Evolutionary conservation across 2,113 vertebrate species (phyloP), one percentile per base, ranked within the genome.

Genomic region (Axis porcinus): DNA sequence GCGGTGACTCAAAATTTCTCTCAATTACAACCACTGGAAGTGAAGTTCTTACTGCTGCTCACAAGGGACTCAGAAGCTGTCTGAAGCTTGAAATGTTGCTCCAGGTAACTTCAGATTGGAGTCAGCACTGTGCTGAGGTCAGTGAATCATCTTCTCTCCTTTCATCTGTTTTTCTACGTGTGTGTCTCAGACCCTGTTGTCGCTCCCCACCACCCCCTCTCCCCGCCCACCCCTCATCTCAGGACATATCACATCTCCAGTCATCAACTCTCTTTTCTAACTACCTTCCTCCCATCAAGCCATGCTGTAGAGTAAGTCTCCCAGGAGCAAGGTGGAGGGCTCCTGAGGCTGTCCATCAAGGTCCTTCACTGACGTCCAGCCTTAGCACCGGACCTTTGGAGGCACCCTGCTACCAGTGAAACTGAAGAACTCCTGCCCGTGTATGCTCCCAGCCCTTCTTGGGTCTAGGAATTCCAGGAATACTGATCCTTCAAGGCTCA

Each of bases 1-100:
- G 89, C 45, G 89, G n/a, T 62, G 83, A 92, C 79, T 95, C 91
- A 86, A 81, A 54, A 11, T 60, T 47, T 79, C 97, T 93, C 58
- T 93, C 25, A 67, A 4, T 19, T 84, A n/a, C n/a, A 94, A 57
- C 5, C 36, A 14, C 2, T 36, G 74, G 40, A 93, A 78, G 30
- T 17, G 2, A 91, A 70, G 81, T 57, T 54, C 78, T 86, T 25
- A 82, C 55, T 17, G 54, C 62, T 83, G 50, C 79, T 70, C 89
- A 86, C 87, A 97, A 86, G 43, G 3, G 60, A 55, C 50, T 45
- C 43, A 76, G 47, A 82, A 50, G 47, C 40, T 47, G 45, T 74
- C 82, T 94, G 64, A 28, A 13, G 13, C 85, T 54, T 78, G 50
- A 64, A 90, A 74, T 21, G 33, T 4, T 54, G 67, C 91, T 52